Conservation (phyloP, 1,140 invertebrate species). For the Pseudomyrmex cubaensis region DNA sequence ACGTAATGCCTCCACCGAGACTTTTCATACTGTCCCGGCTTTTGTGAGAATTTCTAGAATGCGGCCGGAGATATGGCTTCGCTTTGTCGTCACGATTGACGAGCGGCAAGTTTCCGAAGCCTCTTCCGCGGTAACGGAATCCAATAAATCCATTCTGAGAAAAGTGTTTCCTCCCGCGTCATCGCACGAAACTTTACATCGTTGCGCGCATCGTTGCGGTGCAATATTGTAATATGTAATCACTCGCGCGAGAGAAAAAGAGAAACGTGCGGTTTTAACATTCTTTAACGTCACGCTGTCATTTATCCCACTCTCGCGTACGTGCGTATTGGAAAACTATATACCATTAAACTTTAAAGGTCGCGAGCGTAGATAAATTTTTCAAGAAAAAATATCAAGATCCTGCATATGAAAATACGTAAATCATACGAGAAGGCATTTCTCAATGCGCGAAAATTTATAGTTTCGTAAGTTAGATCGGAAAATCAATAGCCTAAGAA, state of each 20-base stretch:
- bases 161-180: conserved; percentile 45
- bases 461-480: not conserved
- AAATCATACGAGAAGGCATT: not conserved
- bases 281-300: not conserved
- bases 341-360: not conserved
- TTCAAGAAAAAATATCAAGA: not conserved
- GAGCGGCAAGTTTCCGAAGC: conserved; percentile 60
- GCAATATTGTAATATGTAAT: conserved; percentile 15
- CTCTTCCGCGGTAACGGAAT: conserved; percentile 65
- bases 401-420: not conserved
- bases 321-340: not conserved
- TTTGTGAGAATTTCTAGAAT: conserved; percentile 69
- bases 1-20: not conserved
- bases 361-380: not conserved
- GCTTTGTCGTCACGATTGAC: conserved; percentile 47
- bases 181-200: not conserved
- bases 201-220: not conserved
- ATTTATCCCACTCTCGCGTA: not conserved
- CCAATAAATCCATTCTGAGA: conserved; percentile 65
- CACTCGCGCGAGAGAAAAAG: not conserved
- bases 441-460: not conserved
- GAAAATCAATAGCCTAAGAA: too few relatives aligned
- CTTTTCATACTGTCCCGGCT: conserved; percentile 47
- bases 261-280: conserved; percentile 26
- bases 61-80: conserved; percentile 65